phyloP scores from a whole-genome alignment of 2,113 vertebrate genomes.

The Erinaceus europaeus region DNA sequence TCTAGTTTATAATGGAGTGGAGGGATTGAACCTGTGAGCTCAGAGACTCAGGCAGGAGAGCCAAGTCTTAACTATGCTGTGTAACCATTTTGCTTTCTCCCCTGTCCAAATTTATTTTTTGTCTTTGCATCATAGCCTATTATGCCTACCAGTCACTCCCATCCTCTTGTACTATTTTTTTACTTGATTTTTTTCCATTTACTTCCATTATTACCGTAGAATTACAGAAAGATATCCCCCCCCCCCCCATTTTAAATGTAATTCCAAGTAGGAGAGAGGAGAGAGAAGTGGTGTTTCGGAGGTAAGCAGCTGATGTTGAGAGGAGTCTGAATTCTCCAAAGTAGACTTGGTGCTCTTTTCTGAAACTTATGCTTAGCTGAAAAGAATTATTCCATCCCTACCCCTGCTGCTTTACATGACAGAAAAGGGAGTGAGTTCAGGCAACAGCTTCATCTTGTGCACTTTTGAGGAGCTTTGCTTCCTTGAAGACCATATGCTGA shows the following conservation, averaged over 20 bases:
- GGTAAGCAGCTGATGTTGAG: background rate
- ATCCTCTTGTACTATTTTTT: background rate
- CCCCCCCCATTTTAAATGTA: background rate
- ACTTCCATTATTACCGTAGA: background rate
- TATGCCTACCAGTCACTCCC: background rate
- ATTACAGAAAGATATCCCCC: background rate
- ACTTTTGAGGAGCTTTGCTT: background rate
- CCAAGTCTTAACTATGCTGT: too few species aligned
- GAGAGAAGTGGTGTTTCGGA: background rate
- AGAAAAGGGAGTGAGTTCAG: background rate
- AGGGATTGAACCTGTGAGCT: too few species aligned
- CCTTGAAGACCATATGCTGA: background rate
- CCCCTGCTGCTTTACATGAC: background rate
- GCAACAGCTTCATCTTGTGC: background rate
- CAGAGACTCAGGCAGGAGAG: too few species aligned
- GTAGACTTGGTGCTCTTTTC: background rate
- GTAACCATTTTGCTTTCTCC: too few species aligned
- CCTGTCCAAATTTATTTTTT: background rate
- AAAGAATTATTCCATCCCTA: rapidly evolving
- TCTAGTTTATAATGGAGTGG: background rate
- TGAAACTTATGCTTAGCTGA: background rate
- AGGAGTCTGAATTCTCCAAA: background rate
- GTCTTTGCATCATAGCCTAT: background rate
- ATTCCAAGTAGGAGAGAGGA: background rate
- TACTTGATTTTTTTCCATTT: background rate